phyloP scores from a whole-genome alignment of 2,888 invertebrate species.

The Spodoptera exigua region DNA sequence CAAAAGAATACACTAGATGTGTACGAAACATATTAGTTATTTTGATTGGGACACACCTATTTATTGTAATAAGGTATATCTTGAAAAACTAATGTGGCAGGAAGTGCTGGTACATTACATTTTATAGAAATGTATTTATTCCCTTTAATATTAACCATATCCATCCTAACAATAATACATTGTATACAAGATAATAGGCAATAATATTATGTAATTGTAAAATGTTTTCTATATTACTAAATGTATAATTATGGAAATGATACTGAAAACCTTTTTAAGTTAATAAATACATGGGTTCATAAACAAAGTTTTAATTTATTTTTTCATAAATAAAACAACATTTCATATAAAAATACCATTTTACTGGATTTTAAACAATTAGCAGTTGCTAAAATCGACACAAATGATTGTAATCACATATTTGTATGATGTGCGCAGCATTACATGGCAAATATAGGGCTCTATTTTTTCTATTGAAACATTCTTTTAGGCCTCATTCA shows the following conservation, averaged over 20 bases:
- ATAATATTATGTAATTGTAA: slow-evolving; percentile 2
- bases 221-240: slow-evolving; percentile 12
- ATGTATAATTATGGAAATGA: slow-evolving; percentile 38
- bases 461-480: slow-evolving; percentile 6
- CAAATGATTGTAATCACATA: slow-evolving; percentile 43
- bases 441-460: slow-evolving; percentile 29
- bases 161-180: neutral
- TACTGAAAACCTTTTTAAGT: slow-evolving; percentile 34
- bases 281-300: slow-evolving; percentile 47
- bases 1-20: no score
- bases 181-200: slow-evolving; percentile 10
- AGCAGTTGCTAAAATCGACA: slow-evolving; percentile 43
- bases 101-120: neutral
- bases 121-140: slow-evolving; percentile 15
- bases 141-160: neutral
- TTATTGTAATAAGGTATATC: no score
- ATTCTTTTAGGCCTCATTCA: slow-evolving; percentile 11
- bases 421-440: slow-evolving; percentile 40
- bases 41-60: no score
- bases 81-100: neutral
- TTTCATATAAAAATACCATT: slow-evolving; percentile 61
- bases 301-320: slow-evolving; percentile 19
- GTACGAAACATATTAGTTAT: no score
- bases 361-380: slow-evolving; percentile 58
- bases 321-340: slow-evolving; percentile 53